These are phyloP conservation scores for Isaurus tuberculatus DNA, from an alignment of 92 coral and sea anemone genomes.

Conservation along the genomic window DNA sequence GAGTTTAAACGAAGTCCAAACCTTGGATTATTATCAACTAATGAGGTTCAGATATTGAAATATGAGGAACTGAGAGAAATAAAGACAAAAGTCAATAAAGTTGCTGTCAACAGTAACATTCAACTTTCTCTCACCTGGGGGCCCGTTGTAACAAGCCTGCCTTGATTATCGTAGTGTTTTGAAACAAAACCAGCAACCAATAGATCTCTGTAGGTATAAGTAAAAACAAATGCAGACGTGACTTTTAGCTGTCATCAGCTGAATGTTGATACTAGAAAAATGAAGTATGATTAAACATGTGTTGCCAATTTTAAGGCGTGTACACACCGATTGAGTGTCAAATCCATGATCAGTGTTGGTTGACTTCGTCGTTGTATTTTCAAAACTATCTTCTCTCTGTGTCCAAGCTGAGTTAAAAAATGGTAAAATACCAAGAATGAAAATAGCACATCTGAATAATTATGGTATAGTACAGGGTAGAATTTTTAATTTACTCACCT, in stretches of 20 bases:
- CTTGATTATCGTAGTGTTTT: conserved; percentile 9
- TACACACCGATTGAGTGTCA: conserved; percentile 41
- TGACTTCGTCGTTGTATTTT: conserved; percentile 3
- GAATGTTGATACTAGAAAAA: not conserved
- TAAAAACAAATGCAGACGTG: not conserved
- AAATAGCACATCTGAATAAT: not conserved
- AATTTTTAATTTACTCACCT: not conserved
- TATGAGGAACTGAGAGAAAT: not conserved
- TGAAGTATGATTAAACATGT: not conserved
- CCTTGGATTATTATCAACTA: not conserved
- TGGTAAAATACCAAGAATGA: too few species aligned
- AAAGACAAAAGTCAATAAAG: not conserved
- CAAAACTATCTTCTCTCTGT: conserved; percentile 3
- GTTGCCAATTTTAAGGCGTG: not conserved
- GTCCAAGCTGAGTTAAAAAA: conserved; percentile 20
- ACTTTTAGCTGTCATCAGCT: not conserved
- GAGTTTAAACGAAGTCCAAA: not conserved
- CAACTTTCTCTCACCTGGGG: conserved; percentile 14
- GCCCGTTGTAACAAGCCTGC: not conserved
- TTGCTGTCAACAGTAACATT: conserved; percentile 14
- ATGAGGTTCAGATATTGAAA: not conserved
- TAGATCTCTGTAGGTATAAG: conserved; percentile 13
- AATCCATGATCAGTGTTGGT: conserved; percentile 5
- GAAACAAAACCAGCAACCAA: conserved; percentile 27
- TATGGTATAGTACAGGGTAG: not conserved